Conservation (phyloP, 1,140 invertebrate genomes). For the Acyrthosiphon pisum region DNA sequence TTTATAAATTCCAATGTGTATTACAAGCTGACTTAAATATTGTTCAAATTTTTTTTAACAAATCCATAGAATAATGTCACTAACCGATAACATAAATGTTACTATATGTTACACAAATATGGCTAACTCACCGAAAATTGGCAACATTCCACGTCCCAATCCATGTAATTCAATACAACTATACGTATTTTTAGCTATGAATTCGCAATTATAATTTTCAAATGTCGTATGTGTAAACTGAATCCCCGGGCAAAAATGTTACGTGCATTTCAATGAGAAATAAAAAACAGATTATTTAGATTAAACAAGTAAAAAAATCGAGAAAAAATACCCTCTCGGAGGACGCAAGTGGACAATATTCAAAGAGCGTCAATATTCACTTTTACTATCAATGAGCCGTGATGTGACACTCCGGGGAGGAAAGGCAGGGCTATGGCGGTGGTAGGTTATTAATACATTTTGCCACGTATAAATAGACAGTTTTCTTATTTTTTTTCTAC, state of each 20-base stretch:
- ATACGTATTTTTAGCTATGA: conserved; percentile 46
- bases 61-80: conserved; percentile 26
- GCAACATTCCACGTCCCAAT: conserved; percentile 26
- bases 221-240: conserved; percentile 2
- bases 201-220: conserved; percentile 46
- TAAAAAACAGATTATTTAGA: neutral
- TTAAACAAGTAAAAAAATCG: neutral
- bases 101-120: conserved; percentile 43
- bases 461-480: conserved; percentile 31
- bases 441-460: conserved; percentile 25
- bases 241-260: conserved; percentile 1
- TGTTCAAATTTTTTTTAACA: neutral
- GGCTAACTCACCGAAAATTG: conserved; percentile 40
- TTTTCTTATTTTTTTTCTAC: neutral
- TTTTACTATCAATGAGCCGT: conserved; percentile 48
- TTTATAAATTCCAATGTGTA: neutral
- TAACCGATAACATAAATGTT: conserved; percentile 28
- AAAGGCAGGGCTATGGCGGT: neutral
- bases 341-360: neutral
- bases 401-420: neutral
- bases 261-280: neutral
- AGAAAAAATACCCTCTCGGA: neutral
- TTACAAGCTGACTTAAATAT: neutral
- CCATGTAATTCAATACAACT: conserved; percentile 48
- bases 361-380: neutral